A percentile compares a stretch with the other conserved stretches of the same genome.
These are phyloP conservation scores for Acropora yongei DNA, from an alignment of 64 coral and sea anemone species.

Conservation along the genomic window DNA sequence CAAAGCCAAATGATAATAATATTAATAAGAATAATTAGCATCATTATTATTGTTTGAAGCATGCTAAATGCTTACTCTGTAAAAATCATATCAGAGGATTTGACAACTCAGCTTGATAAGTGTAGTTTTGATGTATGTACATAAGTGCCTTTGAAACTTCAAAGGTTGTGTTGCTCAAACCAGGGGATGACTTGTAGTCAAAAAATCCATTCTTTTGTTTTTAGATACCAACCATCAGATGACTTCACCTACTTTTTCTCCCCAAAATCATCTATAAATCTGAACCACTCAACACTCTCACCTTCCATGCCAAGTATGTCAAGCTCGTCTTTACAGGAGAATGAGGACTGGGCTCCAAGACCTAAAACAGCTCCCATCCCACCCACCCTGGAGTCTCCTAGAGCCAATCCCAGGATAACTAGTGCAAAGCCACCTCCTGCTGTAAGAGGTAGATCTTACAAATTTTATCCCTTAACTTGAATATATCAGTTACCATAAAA, in stretches of 20 bases:
- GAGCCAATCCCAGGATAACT: constrained; percentile 90
- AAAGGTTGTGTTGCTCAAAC: too few relatives aligned
- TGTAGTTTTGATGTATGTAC: too few relatives aligned
- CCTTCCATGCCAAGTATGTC: constrained; percentile 17
- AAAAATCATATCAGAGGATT: too few relatives aligned
- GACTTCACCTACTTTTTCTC: constrained; percentile 5
- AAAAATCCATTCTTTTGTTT: background rate
- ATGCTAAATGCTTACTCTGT: too few relatives aligned
- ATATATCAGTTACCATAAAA: too few relatives aligned
- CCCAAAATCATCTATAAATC: background rate
- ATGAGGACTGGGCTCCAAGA: constrained; percentile 36
- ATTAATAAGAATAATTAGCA: too few relatives aligned
- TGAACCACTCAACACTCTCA: constrained; percentile 2
- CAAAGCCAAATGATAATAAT: too few relatives aligned
- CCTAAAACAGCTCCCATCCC: constrained; percentile 86
- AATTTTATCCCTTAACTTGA: background rate
- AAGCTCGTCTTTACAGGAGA: background rate
- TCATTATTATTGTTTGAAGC: too few relatives aligned
- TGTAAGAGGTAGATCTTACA: constrained; percentile 33
- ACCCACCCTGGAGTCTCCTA: constrained; percentile 80
- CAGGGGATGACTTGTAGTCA: too few relatives aligned
- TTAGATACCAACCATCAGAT: background rate
- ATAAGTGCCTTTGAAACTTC: too few relatives aligned
- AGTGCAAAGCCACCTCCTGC: constrained; percentile 78
- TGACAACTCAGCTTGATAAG: too few relatives aligned